A percentile compares a stretch with the other conserved stretches of the same genome.
Conservation (phyloP, 2,888 invertebrate species). For the Chrysolina oricalcia region DNA sequence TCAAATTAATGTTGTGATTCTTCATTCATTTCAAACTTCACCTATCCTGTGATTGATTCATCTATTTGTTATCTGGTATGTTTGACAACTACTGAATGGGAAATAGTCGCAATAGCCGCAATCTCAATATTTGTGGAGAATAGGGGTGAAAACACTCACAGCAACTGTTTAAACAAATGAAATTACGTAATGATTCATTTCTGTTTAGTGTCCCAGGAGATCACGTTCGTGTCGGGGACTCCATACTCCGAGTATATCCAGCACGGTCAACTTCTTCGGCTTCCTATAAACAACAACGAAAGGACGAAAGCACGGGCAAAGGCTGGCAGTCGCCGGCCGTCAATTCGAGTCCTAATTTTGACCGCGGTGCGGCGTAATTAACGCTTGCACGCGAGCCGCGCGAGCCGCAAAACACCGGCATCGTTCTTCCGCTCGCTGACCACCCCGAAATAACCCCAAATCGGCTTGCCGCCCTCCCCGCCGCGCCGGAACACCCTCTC, state of each 20-base stretch:
- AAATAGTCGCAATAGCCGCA: too few relatives aligned
- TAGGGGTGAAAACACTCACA: too few relatives aligned
- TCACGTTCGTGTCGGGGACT: background rate
- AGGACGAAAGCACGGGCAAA: background rate
- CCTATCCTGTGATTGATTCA: too few relatives aligned
- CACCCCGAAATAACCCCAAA: conserved; percentile 64
- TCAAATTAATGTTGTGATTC: too few relatives aligned
- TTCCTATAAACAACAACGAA: background rate
- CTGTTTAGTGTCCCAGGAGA: too few relatives aligned
- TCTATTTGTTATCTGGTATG: too few relatives aligned
- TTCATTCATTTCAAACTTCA: too few relatives aligned
- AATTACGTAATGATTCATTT: too few relatives aligned
- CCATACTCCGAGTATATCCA: background rate
- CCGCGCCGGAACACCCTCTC: background rate
- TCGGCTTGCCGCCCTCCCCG: conserved; percentile 41
- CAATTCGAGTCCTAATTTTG: conserved; percentile 53
- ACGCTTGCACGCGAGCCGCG: conserved; percentile 67
- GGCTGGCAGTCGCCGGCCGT: conserved; percentile 7
- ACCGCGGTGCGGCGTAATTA: conserved; percentile 66
- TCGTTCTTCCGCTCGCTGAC: conserved; percentile 66
- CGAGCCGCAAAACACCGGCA: conserved; percentile 66
- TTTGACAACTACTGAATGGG: too few relatives aligned
- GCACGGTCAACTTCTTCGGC: background rate
- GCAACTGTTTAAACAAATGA: background rate
- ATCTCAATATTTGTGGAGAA: too few relatives aligned